phyloP scores from a whole-genome alignment of 1,140 invertebrate genomes.

The Tetranychus cinnabarinus region DNA sequence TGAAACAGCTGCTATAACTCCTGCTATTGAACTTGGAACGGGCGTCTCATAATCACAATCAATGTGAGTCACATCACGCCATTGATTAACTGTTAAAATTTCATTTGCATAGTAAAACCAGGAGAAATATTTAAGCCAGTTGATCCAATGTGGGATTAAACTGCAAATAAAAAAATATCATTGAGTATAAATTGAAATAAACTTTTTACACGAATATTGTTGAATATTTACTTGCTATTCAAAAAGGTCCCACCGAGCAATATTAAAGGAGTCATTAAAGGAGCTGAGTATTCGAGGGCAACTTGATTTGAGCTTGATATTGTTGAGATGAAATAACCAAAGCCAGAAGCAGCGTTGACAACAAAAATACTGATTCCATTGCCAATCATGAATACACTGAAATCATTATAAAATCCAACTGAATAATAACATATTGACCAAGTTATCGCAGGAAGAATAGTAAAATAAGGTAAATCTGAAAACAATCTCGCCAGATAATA shows the following conservation, averaged over 20 bases:
- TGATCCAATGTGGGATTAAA: conserved; percentile 61
- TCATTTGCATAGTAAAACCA: conserved; percentile 91
- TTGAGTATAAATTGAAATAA: neutral
- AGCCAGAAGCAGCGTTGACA: conserved; percentile 22
- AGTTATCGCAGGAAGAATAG: conserved; percentile 58
- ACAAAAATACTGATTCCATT: conserved; percentile 11
- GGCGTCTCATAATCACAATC: conserved; percentile 28
- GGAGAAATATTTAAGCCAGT: conserved; percentile 73
- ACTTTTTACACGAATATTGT: neutral
- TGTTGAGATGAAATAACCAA: conserved; percentile 64
- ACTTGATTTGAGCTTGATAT: conserved; percentile 49
- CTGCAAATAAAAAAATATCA: conserved; percentile 20
- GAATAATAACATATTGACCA: conserved; percentile 54
- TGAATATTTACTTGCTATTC: conserved; percentile 45
- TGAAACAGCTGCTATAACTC: neutral
- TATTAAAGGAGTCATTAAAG: conserved; percentile 72
- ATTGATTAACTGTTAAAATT: conserved; percentile 73
- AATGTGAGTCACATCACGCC: conserved; percentile 50
- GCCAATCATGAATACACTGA: conserved; percentile 18
- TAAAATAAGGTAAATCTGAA: conserved; percentile 35
- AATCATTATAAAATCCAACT: conserved; percentile 19
- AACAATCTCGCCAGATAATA: conserved; percentile 77
- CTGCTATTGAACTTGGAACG: neutral
- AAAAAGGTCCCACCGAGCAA: conserved; percentile 88
- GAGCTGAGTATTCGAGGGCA: conserved; percentile 64